A percentile compares a stretch with the other conserved stretches of the same genome.
Evolutionary conservation across 1,140 invertebrate species (phyloP).

Genomic region (Halesus radiatus): DNA sequence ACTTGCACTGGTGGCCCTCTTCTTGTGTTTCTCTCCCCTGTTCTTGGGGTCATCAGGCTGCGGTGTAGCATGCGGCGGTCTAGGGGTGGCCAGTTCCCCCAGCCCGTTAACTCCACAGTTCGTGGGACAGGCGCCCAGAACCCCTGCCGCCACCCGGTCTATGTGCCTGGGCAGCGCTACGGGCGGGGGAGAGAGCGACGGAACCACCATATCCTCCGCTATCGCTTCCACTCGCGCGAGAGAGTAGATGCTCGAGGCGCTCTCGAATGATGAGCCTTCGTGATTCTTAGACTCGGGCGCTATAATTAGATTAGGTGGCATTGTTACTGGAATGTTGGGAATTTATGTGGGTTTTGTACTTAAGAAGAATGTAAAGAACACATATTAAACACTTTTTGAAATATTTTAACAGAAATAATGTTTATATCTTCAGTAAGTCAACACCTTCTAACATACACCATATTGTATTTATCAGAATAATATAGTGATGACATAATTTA

Average conservation of each 20-base stretch:
- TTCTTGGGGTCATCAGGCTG: constrained; percentile 34
- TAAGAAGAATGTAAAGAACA: too few relatives aligned
- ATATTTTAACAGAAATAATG: too few relatives aligned
- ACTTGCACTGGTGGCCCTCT: constrained; percentile 46
- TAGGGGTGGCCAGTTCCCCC: constrained; percentile 9
- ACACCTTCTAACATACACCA: too few relatives aligned
- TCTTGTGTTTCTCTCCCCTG: constrained; percentile 49
- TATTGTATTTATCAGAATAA: too few relatives aligned
- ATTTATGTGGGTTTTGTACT: not conserved
- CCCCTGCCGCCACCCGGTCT: not conserved
- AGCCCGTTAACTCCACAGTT: not conserved
- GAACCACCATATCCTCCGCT: constrained; percentile 72
- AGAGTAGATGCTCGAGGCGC: constrained; percentile 83
- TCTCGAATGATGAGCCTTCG: constrained; percentile 85
- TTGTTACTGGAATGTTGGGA: not conserved
- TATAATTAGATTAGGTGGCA: constrained; percentile 55
- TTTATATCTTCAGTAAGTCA: too few relatives aligned
- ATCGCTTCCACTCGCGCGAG: constrained; percentile 79
- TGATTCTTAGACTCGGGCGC: constrained; percentile 70
- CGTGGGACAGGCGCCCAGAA: not conserved
- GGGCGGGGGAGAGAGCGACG: constrained; percentile 66
- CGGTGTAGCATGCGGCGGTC: constrained; percentile 13
- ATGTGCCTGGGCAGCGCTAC: constrained; percentile 6
- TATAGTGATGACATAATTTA: too few relatives aligned
- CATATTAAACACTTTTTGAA: too few relatives aligned